Evolutionary conservation across 2,797 vertebrate genomes (phyloP).

Genomic region (Sternotherus odoratus): DNA sequence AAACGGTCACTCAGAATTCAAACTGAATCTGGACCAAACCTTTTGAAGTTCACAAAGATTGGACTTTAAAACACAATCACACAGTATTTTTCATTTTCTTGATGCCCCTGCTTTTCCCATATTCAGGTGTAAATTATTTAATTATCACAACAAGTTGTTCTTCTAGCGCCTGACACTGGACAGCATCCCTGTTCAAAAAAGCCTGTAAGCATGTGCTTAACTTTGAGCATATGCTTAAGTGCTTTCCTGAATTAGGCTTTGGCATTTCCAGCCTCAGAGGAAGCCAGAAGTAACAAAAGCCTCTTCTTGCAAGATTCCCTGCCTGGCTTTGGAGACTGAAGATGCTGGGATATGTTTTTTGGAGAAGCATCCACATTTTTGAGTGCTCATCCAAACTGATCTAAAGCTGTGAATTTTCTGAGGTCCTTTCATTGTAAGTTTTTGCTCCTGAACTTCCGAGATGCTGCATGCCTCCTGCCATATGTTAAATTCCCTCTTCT

Average conservation of each 20-base stretch:
- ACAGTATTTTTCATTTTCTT: background rate
- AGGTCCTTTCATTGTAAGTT: background rate
- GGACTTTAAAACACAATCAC: background rate
- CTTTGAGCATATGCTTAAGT: no score
- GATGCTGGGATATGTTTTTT: background rate
- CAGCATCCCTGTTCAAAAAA: background rate
- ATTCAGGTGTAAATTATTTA: background rate
- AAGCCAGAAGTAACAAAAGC: rapidly evolving
- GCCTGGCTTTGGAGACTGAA: background rate
- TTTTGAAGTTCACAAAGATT: background rate
- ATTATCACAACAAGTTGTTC: background rate
- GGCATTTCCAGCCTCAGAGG: background rate
- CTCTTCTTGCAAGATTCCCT: rapidly evolving
- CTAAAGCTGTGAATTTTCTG: background rate
- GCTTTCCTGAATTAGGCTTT: background rate
- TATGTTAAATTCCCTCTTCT: background rate
- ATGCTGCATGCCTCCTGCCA: rapidly evolving
- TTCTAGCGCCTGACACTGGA: background rate
- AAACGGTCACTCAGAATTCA: background rate
- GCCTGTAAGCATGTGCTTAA: background rate
- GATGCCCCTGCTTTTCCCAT: background rate
- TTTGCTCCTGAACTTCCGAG: background rate
- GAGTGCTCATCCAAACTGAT: rapidly evolving
- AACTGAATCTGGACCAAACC: background rate
- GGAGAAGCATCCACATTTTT: background rate